Conservation (phyloP, 2,888 invertebrate genomes). For the Phanerotoma sp. region DNA sequence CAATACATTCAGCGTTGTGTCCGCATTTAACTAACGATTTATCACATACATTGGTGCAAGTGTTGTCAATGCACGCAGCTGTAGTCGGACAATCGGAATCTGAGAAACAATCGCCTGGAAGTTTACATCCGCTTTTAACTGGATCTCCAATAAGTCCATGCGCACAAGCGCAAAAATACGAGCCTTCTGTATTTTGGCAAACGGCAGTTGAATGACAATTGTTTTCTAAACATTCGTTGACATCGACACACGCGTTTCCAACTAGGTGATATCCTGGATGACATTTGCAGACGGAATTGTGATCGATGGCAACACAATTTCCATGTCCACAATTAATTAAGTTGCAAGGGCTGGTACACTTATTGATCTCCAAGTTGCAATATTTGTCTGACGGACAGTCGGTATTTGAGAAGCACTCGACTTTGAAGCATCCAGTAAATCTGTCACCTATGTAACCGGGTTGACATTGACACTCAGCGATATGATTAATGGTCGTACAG, state of each 20-base stretch:
- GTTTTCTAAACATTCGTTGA: slow-evolving; percentile 75
- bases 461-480: slow-evolving; percentile 74
- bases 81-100: slow-evolving; percentile 78
- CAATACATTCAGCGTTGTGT: slow-evolving; percentile 72
- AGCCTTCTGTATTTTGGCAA: slow-evolving; percentile 78
- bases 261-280: slow-evolving; percentile 70
- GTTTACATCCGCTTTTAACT: slow-evolving; percentile 71
- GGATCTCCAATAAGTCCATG: slow-evolving; percentile 81
- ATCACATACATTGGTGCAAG: slow-evolving; percentile 79
- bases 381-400: slow-evolving; percentile 76
- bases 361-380: slow-evolving; percentile 74
- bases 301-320: slow-evolving; percentile 71
- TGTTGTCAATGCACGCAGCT: slow-evolving; percentile 73
- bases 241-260: slow-evolving; percentile 72
- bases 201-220: slow-evolving; percentile 80
- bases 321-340: slow-evolving; percentile 78
- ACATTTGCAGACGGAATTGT: slow-evolving; percentile 74
- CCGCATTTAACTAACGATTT: slow-evolving; percentile 66
- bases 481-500: slow-evolving; percentile 74
- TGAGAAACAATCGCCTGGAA: slow-evolving; percentile 79
- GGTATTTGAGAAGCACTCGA: slow-evolving; percentile 77
- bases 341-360: slow-evolving; percentile 84
- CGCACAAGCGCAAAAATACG: slow-evolving; percentile 74
- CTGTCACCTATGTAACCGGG: slow-evolving; percentile 83
- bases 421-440: slow-evolving; percentile 80